Conservation (phyloP, 1,140 invertebrate genomes). For the Protaetia brevitarsis region DNA sequence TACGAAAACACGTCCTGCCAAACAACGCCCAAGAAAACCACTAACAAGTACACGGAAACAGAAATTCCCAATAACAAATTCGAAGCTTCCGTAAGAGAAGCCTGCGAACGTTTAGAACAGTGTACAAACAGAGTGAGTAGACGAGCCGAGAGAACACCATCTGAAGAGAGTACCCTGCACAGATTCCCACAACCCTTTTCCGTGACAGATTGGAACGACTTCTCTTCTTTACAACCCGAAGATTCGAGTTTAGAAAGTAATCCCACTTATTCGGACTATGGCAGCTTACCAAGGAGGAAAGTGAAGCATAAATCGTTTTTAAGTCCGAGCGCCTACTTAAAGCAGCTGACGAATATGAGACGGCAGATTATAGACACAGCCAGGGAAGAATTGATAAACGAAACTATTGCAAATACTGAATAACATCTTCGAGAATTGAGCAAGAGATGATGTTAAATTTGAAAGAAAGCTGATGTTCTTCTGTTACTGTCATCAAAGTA, state of each 20-base stretch:
- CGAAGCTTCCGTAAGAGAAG: conserved; percentile 40
- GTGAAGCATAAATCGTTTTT: conserved; percentile 28
- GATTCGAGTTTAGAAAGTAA: conserved; percentile 44
- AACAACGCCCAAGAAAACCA: conserved; percentile 27
- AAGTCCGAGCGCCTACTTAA: conserved; percentile 45
- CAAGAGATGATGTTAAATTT: neutral
- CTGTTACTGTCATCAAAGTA: no score
- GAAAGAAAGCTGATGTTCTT: no score
- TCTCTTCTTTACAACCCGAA: conserved; percentile 32
- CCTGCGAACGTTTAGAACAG: conserved; percentile 42
- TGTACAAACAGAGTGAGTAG: conserved; percentile 29
- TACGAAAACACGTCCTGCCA: conserved; percentile 25
- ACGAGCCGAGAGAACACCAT: neutral
- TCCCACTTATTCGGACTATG: conserved; percentile 46
- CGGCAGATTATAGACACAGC: conserved; percentile 42
- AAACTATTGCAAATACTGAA: neutral
- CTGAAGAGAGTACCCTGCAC: conserved; percentile 23
- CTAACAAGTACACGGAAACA: conserved; percentile 21
- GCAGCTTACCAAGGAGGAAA: conserved; percentile 41
- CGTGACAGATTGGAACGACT: conserved; percentile 29
- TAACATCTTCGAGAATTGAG: neutral
- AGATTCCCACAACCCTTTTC: conserved; percentile 30
- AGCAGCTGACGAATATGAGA: conserved; percentile 43
- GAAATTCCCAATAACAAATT: conserved; percentile 40
- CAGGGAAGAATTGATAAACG: conserved; percentile 36